Percentiles rank a stretch among this genome's conserved stretches.
phyloP scores from a whole-genome alignment of 2,797 vertebrate species.

The Etheostoma nigrum region DNA sequence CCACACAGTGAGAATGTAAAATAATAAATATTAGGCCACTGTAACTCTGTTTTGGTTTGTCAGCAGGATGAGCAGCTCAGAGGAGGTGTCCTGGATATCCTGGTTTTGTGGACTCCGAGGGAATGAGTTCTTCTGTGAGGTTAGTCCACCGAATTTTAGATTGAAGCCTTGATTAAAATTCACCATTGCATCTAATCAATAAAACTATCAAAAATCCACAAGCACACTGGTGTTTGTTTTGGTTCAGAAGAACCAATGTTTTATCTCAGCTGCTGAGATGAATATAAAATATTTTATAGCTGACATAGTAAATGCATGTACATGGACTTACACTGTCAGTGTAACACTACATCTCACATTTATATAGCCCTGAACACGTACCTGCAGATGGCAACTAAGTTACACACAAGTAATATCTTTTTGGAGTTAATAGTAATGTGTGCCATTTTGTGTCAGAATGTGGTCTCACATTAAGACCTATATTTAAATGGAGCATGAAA shows the following conservation, averaged over 20 bases:
- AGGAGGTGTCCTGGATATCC: conserved; percentile 96
- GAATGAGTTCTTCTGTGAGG: conserved; percentile 96
- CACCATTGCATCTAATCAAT: background rate
- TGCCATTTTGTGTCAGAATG: background rate
- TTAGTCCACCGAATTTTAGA: conserved; percentile 57
- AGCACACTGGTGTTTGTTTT: background rate
- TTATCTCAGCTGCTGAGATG: background rate
- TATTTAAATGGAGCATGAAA: background rate
- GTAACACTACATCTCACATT: background rate
- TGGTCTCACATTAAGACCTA: background rate
- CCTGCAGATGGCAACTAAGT: background rate
- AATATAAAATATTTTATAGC: background rate
- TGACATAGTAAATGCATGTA: background rate
- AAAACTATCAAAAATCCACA: background rate
- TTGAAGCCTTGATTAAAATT: background rate
- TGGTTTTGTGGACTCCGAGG: conserved; percentile 95
- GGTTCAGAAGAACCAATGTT: background rate
- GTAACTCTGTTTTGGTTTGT: conserved; percentile 22
- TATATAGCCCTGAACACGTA: background rate
- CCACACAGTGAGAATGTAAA: background rate
- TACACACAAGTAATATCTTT: background rate
- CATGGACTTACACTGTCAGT: background rate
- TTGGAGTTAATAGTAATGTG: background rate
- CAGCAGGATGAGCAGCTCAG: conserved; percentile 93
- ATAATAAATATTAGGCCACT: background rate